Evolutionary conservation across 1,140 invertebrate species (phyloP), one percentile per base, ranked within the genome.

Genomic region (Nasonia longicornis): DNA sequence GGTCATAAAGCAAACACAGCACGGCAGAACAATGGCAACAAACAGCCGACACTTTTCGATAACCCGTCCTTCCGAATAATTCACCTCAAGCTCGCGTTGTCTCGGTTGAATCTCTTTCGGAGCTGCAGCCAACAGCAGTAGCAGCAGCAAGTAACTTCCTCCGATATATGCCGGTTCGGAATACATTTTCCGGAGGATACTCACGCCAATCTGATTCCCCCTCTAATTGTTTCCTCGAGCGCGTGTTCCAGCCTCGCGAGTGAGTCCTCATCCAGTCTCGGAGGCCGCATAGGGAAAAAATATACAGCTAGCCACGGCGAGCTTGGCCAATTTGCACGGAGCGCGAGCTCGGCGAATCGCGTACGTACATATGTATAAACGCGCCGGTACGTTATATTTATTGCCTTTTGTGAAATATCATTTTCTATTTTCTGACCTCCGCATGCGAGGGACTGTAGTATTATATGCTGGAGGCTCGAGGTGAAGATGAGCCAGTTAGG

Each of bases 211-310:
- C 81, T 82, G 81, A 82, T 78, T 82, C 63, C 4, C 20, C 16
- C 16, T 76, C 45, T 82, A 82, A 82, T 82, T 82, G 81, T 82
- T 82, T 82, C 81, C 81, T 78, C 35, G 81, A 52, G 74, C 52
- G 26, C 31, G 58, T 35, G 22, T 72, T 72, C 42, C n/a, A 67
- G 45, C 16, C 35, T 7, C 48, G 31, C 31, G 22, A 79, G 38
- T 63, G 70, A 72, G 78, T 42, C 70, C 31, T n/a, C 77, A 20
- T 48, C 45, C 14, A 16, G 45, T 48, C 45, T 48, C 63, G n/a
- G 20, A 48, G 14, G 31, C 8, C 20, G 26, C 26, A 66, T 11
- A 66, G n/a, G n/a, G 20, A 7, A 66, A 66, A 66, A 22, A 22
- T 22, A 26, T 66, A 22, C n/a, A 10, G 64, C n/a, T 26, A 67